Percentiles rank a stretch among this genome's conserved stretches.
phyloP scores from a whole-genome alignment of 2,797 vertebrate genomes.

The Hybognathus amarus region DNA sequence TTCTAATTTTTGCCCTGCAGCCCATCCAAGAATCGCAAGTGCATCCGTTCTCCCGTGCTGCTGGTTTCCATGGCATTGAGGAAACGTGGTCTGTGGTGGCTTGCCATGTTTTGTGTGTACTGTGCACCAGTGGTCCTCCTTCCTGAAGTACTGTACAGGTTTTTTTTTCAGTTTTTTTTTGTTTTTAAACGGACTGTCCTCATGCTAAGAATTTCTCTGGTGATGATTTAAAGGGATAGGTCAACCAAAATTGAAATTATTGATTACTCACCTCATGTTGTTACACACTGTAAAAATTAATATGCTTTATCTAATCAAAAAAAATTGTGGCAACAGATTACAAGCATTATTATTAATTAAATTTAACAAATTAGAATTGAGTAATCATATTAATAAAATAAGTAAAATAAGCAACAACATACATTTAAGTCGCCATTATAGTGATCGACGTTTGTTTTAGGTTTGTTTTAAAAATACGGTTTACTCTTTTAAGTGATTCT shows the following conservation, averaged over 20 bases:
- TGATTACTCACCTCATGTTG: neutral
- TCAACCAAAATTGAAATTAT: neutral
- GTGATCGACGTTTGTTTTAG: no score
- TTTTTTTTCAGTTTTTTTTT: no score
- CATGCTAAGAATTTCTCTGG: neutral
- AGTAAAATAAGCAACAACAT: no score
- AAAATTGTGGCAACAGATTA: no score
- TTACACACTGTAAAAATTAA: no score
- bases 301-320: no score
- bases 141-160: constrained; percentile 6
- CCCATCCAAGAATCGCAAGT: constrained; percentile 45
- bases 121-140: constrained; percentile 20
- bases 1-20: constrained; percentile 52
- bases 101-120: constrained; percentile 24
- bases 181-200: neutral
- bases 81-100: constrained; percentile 18
- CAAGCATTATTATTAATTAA: no score
- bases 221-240: neutral
- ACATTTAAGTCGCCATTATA: no score
- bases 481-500: no score
- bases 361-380: no score
- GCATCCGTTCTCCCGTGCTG: constrained; percentile 46
- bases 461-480: no score
- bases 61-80: constrained; percentile 44
- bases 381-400: no score